These are phyloP conservation scores for Trichosurus vulpecula DNA, from an alignment of 2,797 vertebrate genomes.

Conservation along the genomic window DNA sequence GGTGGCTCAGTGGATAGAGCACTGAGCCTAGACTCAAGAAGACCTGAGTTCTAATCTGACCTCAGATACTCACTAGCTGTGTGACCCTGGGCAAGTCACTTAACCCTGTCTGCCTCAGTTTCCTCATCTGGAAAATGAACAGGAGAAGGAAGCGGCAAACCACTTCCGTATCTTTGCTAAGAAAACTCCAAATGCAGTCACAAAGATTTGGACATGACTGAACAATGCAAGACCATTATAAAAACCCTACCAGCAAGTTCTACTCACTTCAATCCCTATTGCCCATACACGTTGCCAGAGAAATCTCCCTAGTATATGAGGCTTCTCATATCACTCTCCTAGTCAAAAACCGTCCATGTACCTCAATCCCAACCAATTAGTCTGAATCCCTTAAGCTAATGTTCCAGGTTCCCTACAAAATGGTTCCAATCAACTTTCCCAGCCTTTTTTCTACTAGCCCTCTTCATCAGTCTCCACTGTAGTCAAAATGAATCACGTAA, in stretches of 20 bases:
- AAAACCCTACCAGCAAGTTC: not conserved
- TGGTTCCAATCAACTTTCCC: not conserved
- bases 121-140: not conserved
- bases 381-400: not conserved
- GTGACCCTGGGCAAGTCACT: not conserved
- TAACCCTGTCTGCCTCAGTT: not conserved
- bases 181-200: not conserved
- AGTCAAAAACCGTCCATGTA: not conserved
- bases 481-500: not conserved
- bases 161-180: not conserved
- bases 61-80: not conserved
- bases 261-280: not conserved
- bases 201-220: not conserved
- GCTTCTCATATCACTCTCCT: not conserved
- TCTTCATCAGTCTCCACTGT: not conserved
- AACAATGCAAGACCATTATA: not conserved
- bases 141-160: not conserved
- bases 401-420: not conserved
- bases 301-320: not conserved
- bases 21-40: not conserved
- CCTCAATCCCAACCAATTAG: not conserved
- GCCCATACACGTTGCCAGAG: not conserved
- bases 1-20: not conserved
- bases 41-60: not conserved
- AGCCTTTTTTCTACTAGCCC: not conserved